Evolutionary conservation across 2,888 invertebrate species (phyloP).

Genomic region (Branchipolynoe longqiensis): DNA sequence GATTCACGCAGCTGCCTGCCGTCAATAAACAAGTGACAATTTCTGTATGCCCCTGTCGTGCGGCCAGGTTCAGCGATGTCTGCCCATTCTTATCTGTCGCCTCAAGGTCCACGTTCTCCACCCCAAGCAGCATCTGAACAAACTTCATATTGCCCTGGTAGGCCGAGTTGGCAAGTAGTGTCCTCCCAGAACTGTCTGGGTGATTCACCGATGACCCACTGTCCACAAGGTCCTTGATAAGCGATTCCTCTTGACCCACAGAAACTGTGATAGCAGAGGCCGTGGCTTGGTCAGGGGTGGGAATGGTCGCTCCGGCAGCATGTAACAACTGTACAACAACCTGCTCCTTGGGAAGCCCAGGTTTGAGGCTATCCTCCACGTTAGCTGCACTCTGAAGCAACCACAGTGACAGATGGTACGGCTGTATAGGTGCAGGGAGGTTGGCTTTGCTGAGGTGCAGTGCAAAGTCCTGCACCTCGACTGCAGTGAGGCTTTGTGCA

Average conservation of each 20-base stretch:
- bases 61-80: conserved; percentile 90
- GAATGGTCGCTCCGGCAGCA: conserved; percentile 95
- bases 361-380: conserved; percentile 76
- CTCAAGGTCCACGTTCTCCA: conserved; percentile 85
- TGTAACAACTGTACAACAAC: conserved; percentile 87
- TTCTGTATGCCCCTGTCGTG: conserved; percentile 77
- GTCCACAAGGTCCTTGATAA: conserved; percentile 86
- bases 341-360: conserved; percentile 78
- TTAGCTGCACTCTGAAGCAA: conserved; percentile 84
- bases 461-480: conserved; percentile 83
- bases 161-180: conserved; percentile 89
- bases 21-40: conserved; percentile 82
- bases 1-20: conserved; percentile 81
- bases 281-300: conserved; percentile 83
- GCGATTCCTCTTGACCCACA: conserved; percentile 69
- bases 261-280: conserved; percentile 59
- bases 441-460: conserved; percentile 82
- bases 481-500: conserved; percentile 81
- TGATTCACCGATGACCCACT: conserved; percentile 83
- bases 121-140: conserved; percentile 91
- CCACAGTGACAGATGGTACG: conserved; percentile 88
- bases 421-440: conserved; percentile 77
- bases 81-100: conserved; percentile 89
- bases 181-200: conserved; percentile 85
- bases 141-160: conserved; percentile 94